These are phyloP conservation scores for Cairina moschata DNA, from an alignment of 2,113 vertebrate species.

Conservation along the genomic window DNA sequence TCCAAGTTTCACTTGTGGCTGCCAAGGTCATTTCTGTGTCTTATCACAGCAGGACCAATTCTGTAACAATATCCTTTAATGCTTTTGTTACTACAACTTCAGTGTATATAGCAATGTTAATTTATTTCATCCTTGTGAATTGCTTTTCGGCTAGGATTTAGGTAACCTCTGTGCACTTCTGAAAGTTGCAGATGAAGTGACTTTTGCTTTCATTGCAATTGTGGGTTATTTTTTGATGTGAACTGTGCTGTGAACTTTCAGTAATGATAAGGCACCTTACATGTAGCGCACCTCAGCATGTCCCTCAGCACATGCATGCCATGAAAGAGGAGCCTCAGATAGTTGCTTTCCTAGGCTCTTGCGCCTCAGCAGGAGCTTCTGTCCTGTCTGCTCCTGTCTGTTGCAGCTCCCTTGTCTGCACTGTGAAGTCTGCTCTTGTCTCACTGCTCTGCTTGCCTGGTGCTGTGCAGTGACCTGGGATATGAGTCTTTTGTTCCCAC, in stretches of 20 bases:
- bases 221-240: background rate
- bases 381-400: background rate
- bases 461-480: background rate
- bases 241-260: background rate
- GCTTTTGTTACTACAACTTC: background rate
- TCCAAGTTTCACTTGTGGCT: background rate
- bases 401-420: background rate
- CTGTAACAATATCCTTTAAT: background rate
- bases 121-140: background rate
- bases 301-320: background rate
- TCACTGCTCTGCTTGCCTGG: background rate
- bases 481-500: background rate
- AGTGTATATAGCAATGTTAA: background rate
- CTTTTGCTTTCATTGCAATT: background rate
- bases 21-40: fast-evolving
- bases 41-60: background rate
- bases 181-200: background rate
- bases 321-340: background rate
- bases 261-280: background rate
- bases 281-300: background rate
- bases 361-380: background rate
- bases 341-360: background rate
- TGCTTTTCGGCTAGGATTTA: background rate
- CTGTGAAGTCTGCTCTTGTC: background rate
- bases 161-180: background rate